A percentile compares a stretch with the other conserved stretches of the same genome.
Conservation (phyloP, 2,888 invertebrate genomes). For the Bursaphelenchus okinawaensis region DNA sequence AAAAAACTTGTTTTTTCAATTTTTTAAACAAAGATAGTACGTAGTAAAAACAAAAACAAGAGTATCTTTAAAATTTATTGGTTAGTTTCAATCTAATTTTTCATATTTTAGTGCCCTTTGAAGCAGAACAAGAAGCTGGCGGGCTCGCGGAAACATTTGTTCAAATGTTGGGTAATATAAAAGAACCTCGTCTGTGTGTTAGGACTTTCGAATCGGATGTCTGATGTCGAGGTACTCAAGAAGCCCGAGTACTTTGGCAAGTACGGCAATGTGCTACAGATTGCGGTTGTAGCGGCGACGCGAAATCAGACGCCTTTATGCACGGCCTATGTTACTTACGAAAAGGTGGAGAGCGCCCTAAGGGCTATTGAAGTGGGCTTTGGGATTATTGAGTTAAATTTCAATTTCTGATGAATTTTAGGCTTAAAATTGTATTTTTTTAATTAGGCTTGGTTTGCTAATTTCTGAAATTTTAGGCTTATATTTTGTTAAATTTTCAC, state of each 20-base stretch:
- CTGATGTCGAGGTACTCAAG: conserved; percentile 91
- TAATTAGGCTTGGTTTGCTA: no score
- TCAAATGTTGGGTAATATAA: conserved; percentile 62
- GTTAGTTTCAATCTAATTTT: no score
- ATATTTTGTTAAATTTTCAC: not conserved
- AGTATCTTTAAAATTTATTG: no score
- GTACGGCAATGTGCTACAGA: conserved; percentile 99
- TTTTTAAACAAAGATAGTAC: no score
- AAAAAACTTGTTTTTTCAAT: no score
- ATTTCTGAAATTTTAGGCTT: not conserved
- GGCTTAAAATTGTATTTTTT: no score
- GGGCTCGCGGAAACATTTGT: conserved; percentile 92
- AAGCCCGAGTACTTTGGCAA: conserved; percentile 98
- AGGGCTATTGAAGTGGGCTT: conserved; percentile 76
- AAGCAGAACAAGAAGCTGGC: conserved; percentile 92
- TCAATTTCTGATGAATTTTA: not conserved
- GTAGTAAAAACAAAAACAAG: no score
- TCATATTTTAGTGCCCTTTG: conserved; percentile 75
- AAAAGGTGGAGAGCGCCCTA: conserved; percentile 79
- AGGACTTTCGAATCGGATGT: conserved; percentile 87
- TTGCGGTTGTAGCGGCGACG: conserved; percentile 85
- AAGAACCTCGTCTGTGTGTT: conserved; percentile 96
- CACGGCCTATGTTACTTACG: conserved; percentile 94
- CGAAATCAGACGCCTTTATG: conserved; percentile 23
- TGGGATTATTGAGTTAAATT: conserved; percentile 52